Evolutionary conservation across 2,888 invertebrate genomes (phyloP).

Genomic region (Abscondita cerata): DNA sequence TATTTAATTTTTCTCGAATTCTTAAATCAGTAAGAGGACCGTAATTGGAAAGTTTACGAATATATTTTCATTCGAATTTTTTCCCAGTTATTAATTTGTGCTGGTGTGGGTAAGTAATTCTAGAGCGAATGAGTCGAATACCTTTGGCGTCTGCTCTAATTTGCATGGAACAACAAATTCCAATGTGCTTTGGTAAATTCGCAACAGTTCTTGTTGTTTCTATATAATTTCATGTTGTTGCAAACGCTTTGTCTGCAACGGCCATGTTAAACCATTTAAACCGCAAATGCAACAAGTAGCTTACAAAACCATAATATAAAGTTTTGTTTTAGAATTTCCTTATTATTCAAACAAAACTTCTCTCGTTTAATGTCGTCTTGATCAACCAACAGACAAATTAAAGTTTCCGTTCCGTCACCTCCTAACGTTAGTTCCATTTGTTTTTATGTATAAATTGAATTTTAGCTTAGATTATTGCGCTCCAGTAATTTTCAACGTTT

Average conservation of each 20-base stretch:
- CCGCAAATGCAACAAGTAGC: conserved; percentile 44
- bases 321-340: conserved; percentile 31
- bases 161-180: not conserved
- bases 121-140: no score
- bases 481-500: no score
- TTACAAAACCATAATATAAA: conserved; percentile 33
- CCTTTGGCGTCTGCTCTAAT: no score
- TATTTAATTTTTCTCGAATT: conserved; percentile 37
- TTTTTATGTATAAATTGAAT: not conserved
- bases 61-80: conserved; percentile 27
- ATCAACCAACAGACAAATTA: conserved; percentile 23
- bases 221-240: not conserved
- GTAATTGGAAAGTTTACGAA: conserved; percentile 41
- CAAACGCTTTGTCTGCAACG: conserved; percentile 33
- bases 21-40: conserved; percentile 37
- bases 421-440: not conserved
- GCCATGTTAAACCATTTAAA: conserved; percentile 39
- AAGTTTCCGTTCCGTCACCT: conserved; percentile 17
- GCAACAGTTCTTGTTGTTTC: not conserved
- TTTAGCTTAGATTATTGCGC: no score
- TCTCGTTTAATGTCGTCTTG: conserved; percentile 20
- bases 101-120: no score
- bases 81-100: conserved; percentile 14
- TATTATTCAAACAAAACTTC: conserved; percentile 21
- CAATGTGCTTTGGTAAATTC: not conserved